These are phyloP conservation scores for Formica aserva DNA, from an alignment of 2,888 invertebrate genomes.

Conservation along the genomic window DNA sequence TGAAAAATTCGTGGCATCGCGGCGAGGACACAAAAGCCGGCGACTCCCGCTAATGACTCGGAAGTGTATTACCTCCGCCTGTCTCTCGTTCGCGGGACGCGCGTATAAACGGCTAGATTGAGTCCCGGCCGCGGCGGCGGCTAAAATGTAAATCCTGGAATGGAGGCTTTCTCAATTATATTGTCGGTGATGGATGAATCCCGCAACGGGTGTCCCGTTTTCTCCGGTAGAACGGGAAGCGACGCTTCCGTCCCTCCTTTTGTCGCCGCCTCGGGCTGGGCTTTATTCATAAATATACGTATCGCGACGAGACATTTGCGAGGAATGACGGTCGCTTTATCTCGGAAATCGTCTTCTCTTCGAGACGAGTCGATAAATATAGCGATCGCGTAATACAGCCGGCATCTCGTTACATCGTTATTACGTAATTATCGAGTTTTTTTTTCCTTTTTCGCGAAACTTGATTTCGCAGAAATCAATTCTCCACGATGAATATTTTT, in stretches of 20 bases:
- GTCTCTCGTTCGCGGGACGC: conserved; percentile 5
- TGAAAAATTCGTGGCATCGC: conserved; percentile 65
- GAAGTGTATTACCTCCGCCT: conserved; percentile 62
- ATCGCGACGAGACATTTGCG: conserved; percentile 2
- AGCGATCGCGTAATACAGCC: not conserved
- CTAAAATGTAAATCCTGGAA: conserved; percentile 48
- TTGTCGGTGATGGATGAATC: conserved; percentile 48
- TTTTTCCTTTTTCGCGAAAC: not conserved
- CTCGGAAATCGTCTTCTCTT: conserved; percentile 21
- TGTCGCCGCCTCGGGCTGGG: conserved; percentile 1
- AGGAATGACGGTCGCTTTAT: not conserved
- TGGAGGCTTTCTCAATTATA: conserved; percentile 50
- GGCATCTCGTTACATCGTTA: not conserved
- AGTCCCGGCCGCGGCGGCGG: conserved; percentile 29
- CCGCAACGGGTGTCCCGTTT: conserved; percentile 33
- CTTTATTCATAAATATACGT: conserved; percentile 48
- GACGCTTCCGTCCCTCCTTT: conserved; percentile 31
- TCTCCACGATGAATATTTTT: not conserved
- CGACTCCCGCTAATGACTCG: conserved; percentile 63
- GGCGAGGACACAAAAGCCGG: conserved; percentile 45
- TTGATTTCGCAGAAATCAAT: not conserved
- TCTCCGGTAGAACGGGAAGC: conserved; percentile 31
- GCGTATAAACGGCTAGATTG: conserved; percentile 37
- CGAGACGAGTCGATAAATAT: conserved; percentile 12
- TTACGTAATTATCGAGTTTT: not conserved